phyloP scores from a whole-genome alignment of 2,113 vertebrate species.

The Puffinus mauretanicus region DNA sequence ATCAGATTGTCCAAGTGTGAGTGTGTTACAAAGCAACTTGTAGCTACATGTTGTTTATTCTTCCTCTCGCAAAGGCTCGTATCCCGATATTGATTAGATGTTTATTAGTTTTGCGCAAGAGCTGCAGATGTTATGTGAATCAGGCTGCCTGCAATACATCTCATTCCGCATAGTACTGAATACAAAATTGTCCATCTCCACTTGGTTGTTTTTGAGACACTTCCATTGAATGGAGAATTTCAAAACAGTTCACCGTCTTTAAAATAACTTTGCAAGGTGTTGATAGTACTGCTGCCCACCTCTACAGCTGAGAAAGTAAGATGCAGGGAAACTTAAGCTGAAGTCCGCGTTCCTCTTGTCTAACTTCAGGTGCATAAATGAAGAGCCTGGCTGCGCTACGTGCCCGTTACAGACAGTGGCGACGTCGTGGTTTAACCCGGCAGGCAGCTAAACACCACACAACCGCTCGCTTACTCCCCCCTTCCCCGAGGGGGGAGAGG shows the following conservation, averaged over 20 bases:
- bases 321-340: not conserved
- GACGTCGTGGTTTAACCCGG: no score
- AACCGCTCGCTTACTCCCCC: no score
- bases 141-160: not conserved
- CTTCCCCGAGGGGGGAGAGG: no score
- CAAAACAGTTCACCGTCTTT: not conserved
- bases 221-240: not conserved
- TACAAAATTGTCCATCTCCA: not conserved
- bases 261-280: not conserved
- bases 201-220: not conserved
- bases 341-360: not conserved
- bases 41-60: not conserved
- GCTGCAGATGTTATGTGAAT: accelerated
- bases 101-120: not conserved
- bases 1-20: not conserved
- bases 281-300: not conserved
- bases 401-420: not conserved
- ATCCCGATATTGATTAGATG: accelerated
- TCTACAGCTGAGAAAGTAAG: not conserved
- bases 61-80: not conserved
- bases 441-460: no score
- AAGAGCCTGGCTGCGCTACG: accelerated
- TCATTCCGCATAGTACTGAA: not conserved
- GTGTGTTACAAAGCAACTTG: not conserved
- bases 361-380: not conserved